Evolutionary conservation across 2,888 invertebrate genomes (phyloP), one percentile per base, ranked within the genome.

Genomic region (Noctua fimbriata): DNA sequence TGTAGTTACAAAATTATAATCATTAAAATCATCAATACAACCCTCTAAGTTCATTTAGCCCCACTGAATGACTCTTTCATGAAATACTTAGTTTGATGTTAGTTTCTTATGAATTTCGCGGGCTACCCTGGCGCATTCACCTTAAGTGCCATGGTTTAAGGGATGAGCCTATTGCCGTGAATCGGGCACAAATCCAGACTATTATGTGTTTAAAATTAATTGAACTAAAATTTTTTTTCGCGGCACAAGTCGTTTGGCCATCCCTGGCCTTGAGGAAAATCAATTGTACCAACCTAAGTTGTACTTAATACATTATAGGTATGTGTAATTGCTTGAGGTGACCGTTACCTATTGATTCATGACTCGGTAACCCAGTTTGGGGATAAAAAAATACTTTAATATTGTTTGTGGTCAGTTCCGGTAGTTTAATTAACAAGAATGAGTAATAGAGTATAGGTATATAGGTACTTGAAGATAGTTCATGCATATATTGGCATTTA

Each of bases 321-420:
- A 80, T 44, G 28, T 69, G 58, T 63, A 60, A 55, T 81, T 70
- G 65, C 36, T 3, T 10, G 36, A 66, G 74, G 1, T 66, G 65
- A 67, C 83, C 76, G 84, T 76, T 86, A 79, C 49, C 21, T 21
- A 82, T 81, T 70, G 73, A 63, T 73, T 49, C 60, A 71, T 73
- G 60, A 78, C 72, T 75, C 63, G 70, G 73, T 83, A 58, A 83
- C 83, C 85, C 9, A 75, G 58, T 65, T 81, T 47, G 58, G 6
- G 36, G 16, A 49, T 16, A 4, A 55, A 65, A 24, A 21, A 58
- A 10, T 1, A 63, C 32, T 69, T 69, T 55, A 36, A 4, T 21
- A 73, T 44, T 12, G 28, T 66, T 70, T 52, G 63, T 47, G 67
- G 74, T 75, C 55, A 77, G 7, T 49, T 16, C 47, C 21, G 16